Base-by-base conservation (phyloP, 2,797 vertebrate genomes). In the Poecilia picta region DNA sequence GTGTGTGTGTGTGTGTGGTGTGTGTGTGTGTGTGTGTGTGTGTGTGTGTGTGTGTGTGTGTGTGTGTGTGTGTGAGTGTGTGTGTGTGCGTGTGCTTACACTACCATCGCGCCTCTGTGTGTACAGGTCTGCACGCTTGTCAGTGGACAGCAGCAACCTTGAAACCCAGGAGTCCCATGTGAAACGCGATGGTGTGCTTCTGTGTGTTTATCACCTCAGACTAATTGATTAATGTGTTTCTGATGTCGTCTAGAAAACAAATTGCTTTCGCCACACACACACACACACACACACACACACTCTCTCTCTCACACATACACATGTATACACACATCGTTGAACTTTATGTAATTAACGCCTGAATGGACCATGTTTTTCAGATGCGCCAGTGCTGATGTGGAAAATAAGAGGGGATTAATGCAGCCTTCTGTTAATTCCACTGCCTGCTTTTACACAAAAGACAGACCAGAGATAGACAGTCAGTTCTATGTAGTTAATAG, bases 201-300 rank as follows among this genome's bases (percentile, higher is more conserved):
- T 28, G 68, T 85, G 87, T 92, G 90, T 93, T 95, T 93, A 94
- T 94, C 92, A 94, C 89, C 91, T 87, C 83, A 81, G 82, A 93
- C 91, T 94, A 93, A 94, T 92, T 94, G 92, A 94, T 95, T 91
- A 94, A 94, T 93, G 94, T 87, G 87, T 93, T 94, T 92, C 90
- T 91, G 92, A 92, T 92, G 91, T 94, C 90, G 49, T 86, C 86
- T 81, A 47, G 88, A 92, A 93, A 93, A 94, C 92, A 93, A 95
- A 93, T 92, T 90, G 89, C 89, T 87, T 82, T 70, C 70, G 73
- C 71, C 53, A 33, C 59, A 25, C 25, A 10, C 23, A 7, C 59
- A 59, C n/a, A 15, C 57, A 33, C 49, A 70, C 33, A 72, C 75
- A 70, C 33, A 33, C 33, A 33, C 33, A 33, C 33, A 33, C 75